These are phyloP conservation scores for Sterrhoptilus dennistouni DNA, from an alignment of 2,113 vertebrate species.

Conservation along the genomic window DNA sequence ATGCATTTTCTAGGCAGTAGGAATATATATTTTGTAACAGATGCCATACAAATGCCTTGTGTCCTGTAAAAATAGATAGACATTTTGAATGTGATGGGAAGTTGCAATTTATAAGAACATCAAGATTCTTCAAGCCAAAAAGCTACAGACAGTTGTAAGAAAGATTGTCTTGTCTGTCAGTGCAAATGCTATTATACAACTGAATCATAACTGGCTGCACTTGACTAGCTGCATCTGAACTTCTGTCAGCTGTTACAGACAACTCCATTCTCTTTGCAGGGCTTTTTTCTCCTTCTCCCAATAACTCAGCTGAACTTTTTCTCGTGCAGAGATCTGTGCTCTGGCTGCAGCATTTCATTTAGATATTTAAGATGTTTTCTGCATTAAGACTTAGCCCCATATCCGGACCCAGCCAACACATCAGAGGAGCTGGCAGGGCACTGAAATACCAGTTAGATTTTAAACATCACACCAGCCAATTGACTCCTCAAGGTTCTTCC, in stretches of 20 bases:
- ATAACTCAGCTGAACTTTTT: neutral
- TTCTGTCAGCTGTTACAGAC: conserved; percentile 53
- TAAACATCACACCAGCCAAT: neutral
- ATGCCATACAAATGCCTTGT: conserved; percentile 63
- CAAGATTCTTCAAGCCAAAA: conserved; percentile 62
- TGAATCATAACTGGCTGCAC: conserved; percentile 65
- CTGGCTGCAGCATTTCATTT: neutral
- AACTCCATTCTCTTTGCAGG: conserved; percentile 1
- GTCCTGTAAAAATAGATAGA: conserved; percentile 69
- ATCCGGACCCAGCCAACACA: neutral
- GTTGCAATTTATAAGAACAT: conserved; percentile 61
- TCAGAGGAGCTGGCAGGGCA: neutral
- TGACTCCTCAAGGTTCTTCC: neutral
- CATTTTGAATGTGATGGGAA: conserved; percentile 60
- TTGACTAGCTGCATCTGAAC: conserved; percentile 56
- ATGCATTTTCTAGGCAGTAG: conserved; percentile 33
- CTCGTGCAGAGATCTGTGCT: neutral
- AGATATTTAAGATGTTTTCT: neutral
- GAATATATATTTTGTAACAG: conserved; percentile 64
- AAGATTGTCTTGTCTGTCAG: conserved; percentile 69
- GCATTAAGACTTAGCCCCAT: neutral
- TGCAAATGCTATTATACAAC: conserved; percentile 56
- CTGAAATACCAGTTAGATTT: conserved; percentile 18
- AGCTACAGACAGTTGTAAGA: conserved; percentile 61
- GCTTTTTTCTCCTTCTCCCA: neutral